phyloP scores from a whole-genome alignment of 1,140 invertebrate genomes.

The Penaeus chinensis region DNA sequence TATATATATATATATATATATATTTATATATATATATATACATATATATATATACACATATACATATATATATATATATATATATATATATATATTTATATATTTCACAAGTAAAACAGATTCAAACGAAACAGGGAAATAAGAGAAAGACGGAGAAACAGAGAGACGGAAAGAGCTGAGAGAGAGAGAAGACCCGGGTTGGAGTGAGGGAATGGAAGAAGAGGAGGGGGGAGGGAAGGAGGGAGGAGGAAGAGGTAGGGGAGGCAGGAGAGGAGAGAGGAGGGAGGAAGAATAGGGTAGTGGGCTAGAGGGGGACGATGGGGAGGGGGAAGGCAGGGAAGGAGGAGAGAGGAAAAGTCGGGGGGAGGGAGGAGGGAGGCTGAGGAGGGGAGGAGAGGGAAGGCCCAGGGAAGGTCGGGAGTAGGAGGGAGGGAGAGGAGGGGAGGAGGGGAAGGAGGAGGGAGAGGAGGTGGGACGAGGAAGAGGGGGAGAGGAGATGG shows the following conservation, averaged over 20 bases:
- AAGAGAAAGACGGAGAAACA: neutral
- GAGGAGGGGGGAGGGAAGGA: neutral
- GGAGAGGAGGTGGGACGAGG: neutral
- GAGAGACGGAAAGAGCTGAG: neutral
- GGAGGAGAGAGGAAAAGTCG: conserved; percentile 29
- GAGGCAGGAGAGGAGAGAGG: neutral
- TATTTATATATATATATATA: too few relatives aligned
- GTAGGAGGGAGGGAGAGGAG: too few relatives aligned
- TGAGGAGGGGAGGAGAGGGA: neutral
- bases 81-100: too few relatives aligned
- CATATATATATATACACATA: too few relatives aligned
- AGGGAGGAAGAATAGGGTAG: neutral
- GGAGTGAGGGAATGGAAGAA: neutral
- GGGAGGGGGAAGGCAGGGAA: conserved; percentile 19
- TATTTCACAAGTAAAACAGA: neutral
- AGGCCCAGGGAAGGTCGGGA: neutral
- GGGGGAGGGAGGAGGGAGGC: neutral
- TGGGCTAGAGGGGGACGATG: neutral
- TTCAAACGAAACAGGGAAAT: neutral
- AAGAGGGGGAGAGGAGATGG: too few relatives aligned
- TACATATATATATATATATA: too few relatives aligned
- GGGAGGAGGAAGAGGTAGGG: neutral
- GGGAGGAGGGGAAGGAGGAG: conserved; percentile 14
- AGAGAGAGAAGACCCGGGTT: neutral
- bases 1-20: too few relatives aligned